Evolutionary conservation across 1,140 invertebrate genomes (phyloP).

Genomic region (Brachionus calyciflorus): DNA sequence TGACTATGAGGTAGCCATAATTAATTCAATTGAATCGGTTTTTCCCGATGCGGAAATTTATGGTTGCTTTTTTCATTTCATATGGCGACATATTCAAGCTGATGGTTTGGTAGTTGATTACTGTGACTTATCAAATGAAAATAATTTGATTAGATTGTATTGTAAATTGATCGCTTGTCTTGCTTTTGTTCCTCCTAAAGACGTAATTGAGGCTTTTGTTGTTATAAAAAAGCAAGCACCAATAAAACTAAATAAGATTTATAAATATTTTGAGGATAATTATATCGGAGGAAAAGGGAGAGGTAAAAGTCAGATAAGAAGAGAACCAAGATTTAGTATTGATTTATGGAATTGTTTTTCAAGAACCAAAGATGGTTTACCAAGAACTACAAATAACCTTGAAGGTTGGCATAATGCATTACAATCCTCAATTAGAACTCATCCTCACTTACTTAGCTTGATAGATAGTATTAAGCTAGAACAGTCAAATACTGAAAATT

Average conservation of each 20-base stretch:
- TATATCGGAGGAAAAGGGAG: slow-evolving; percentile 15
- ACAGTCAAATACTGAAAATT: no score
- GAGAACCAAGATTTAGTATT: slow-evolving; percentile 10
- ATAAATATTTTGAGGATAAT: slow-evolving; percentile 32
- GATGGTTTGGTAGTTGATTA: neutral
- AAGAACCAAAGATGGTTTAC: no score
- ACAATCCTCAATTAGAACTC: slow-evolving; percentile 11
- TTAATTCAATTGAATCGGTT: neutral
- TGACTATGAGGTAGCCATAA: slow-evolving; percentile 23
- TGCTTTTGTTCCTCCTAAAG: neutral
- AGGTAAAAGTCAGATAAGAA: slow-evolving; percentile 17
- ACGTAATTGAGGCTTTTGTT: slow-evolving; percentile 3
- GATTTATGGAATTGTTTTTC: neutral
- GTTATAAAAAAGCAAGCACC: slow-evolving; percentile 4
- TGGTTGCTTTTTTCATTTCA: slow-evolving; percentile 29
- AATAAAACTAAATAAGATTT: neutral
- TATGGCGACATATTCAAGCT: slow-evolving; percentile 20
- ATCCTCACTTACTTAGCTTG: slow-evolving; percentile 3
- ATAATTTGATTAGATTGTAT: slow-evolving; percentile 7
- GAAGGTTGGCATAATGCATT: slow-evolving; percentile 17
- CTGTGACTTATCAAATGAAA: neutral
- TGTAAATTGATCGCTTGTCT: slow-evolving; percentile 20
- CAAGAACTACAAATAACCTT: slow-evolving; percentile 1
- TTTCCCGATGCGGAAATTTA: neutral
- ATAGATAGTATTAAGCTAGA: no score